Base-by-base conservation (phyloP, 2,113 vertebrate genomes). In the Cygnus buccinator region DNA sequence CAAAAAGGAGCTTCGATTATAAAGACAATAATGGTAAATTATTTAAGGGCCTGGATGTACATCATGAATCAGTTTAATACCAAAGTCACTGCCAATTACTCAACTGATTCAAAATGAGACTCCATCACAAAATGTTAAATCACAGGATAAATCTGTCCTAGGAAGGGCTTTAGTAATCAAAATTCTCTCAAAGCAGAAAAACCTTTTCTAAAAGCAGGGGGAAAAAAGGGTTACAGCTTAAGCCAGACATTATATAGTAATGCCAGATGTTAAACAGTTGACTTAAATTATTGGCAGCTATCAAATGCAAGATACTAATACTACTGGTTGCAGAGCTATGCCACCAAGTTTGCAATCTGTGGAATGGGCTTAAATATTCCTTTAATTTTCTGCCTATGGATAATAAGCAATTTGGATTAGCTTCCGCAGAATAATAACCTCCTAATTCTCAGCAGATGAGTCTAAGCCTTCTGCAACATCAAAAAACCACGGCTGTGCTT, bases 181-280 rank as follows among this genome's bases (percentile, higher is more conserved):
- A 92, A 82, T 59, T 90, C 58, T 72, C 80, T 80, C 74, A 74
- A 33, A 76, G 90, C 65, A 91, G 87, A 94, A 94, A 95, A 94
- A 66, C 55, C 70, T 94, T 57, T 93, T 89, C 65, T 94, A 68
- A 91, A 94, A 91, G 94, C 39, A 12, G 44, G 8, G 44, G 54
- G 11, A 2, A 59, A 90, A 52, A 37, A 57, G 43, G 87, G 87
- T 92, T 80, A 83, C 25, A 66, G 88, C 86, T 88, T 84, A 72
- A 88, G 61, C 71, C 93, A 95, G 95, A 73, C 96, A 90, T 88
- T 81, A 78, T 88, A 94, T 86, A 90, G 95, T 68, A 85, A 94
- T 90, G 94, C 96, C 96, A 97, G 97, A 97, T 96, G 96, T 96
- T 90, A 88, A 95, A 91, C 58, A 96, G 94, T 95, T 94, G 93